Conservation (phyloP, 2,113 vertebrate species). For the Dipodomys merriami region DNA sequence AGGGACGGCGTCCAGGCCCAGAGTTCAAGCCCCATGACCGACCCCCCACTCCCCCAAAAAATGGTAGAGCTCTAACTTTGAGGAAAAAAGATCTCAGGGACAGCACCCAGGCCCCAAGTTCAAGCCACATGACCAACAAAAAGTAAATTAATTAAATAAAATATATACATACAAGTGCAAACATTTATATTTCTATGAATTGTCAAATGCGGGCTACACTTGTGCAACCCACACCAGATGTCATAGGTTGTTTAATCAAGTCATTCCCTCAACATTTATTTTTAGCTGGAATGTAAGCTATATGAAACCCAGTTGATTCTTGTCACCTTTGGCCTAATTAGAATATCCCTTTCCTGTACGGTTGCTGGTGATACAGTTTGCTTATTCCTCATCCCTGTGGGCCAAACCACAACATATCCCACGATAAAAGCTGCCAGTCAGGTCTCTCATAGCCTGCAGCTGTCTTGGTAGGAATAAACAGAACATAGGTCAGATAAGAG, state of each 20-base stretch:
- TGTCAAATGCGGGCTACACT: neutral
- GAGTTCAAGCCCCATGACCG: too few species aligned
- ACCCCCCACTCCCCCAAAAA: too few species aligned
- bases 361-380: neutral
- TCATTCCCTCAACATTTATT: conserved; percentile 1
- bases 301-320: neutral
- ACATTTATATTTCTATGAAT: neutral
- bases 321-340: conserved; percentile 8
- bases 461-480: neutral
- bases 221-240: neutral
- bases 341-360: neutral
- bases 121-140: too few species aligned
- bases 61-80: too few species aligned
- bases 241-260: neutral
- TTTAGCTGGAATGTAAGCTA: neutral
- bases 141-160: too few species aligned
- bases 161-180: neutral
- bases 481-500: neutral
- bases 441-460: too few species aligned
- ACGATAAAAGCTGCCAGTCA: neutral
- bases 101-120: too few species aligned
- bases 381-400: neutral
- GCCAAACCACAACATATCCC: neutral
- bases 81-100: too few species aligned
- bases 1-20: too few species aligned